A percentile compares a stretch with the other conserved stretches of the same genome.
Conservation (phyloP, 2,888 invertebrate genomes). For the Polietes domitor region DNA sequence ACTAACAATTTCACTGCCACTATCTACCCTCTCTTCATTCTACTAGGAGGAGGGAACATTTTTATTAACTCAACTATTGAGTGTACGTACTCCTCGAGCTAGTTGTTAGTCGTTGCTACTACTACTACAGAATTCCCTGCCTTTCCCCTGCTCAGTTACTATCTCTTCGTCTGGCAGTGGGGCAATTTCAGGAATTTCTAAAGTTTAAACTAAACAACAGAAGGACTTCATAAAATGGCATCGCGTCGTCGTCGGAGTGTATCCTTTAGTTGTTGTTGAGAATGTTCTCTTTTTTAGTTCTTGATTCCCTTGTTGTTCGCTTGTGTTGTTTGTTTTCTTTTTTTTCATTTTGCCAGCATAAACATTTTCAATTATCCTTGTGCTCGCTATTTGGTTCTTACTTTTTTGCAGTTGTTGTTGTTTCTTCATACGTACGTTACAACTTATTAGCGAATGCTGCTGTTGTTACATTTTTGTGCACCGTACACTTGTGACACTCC, state of each 20-base stretch:
- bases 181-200: no score
- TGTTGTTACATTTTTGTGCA: background rate
- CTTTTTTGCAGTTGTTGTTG: background rate
- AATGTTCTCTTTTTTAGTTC: no score
- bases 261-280: background rate
- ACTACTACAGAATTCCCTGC: background rate
- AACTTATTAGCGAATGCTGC: background rate
- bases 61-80: constrained; percentile 5
- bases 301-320: no score
- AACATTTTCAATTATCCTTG: constrained; percentile 36
- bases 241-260: background rate
- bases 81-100: background rate
- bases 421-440: background rate
- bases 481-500: no score
- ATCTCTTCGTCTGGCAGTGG: background rate
- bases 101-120: background rate
- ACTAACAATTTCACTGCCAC: background rate
- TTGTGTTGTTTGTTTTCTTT: no score
- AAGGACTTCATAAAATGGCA: background rate
- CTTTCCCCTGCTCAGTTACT: background rate
- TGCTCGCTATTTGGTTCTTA: background rate
- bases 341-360: background rate
- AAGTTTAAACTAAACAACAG: background rate
- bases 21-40: no score
- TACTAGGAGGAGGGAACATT: no score